Evolutionary conservation across 2,113 vertebrate species (phyloP).

Genomic region (Hyla sarda): DNA sequence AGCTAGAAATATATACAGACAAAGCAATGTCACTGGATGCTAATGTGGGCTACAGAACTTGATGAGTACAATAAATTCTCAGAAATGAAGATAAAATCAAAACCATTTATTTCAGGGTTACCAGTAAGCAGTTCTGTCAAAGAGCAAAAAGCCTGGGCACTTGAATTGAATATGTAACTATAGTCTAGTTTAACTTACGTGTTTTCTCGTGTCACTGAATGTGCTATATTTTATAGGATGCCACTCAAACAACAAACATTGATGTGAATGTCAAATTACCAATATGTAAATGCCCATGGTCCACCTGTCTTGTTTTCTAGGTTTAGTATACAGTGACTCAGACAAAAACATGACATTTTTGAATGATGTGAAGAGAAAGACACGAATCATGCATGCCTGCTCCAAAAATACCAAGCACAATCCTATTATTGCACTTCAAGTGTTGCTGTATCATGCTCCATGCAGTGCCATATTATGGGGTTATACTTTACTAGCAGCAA

Average conservation of each 20-base stretch:
- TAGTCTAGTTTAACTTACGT: conserved; percentile 61
- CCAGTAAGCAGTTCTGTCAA: conserved; percentile 63
- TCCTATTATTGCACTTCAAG: too few relatives aligned
- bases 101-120: conserved; percentile 64
- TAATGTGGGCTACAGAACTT: conserved; percentile 91
- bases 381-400: background rate
- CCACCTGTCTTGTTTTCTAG: background rate
- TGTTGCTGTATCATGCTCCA: too few relatives aligned
- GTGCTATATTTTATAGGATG: background rate
- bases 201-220: background rate
- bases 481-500: too few relatives aligned
- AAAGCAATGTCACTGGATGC: conserved; percentile 90
- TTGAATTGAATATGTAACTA: conserved; percentile 61
- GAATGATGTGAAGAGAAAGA: background rate
- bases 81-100: conserved; percentile 71
- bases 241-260: background rate
- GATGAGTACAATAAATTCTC: conserved; percentile 85
- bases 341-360: background rate
- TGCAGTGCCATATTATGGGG: too few relatives aligned
- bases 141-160: conserved; percentile 44
- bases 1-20: conserved; percentile 92
- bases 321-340: background rate
- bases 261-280: conserved; percentile 11
- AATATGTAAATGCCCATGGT: background rate
- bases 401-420: background rate